Base-by-base conservation (phyloP, 1,140 invertebrate genomes). In the Wasmannia auropunctata region DNA sequence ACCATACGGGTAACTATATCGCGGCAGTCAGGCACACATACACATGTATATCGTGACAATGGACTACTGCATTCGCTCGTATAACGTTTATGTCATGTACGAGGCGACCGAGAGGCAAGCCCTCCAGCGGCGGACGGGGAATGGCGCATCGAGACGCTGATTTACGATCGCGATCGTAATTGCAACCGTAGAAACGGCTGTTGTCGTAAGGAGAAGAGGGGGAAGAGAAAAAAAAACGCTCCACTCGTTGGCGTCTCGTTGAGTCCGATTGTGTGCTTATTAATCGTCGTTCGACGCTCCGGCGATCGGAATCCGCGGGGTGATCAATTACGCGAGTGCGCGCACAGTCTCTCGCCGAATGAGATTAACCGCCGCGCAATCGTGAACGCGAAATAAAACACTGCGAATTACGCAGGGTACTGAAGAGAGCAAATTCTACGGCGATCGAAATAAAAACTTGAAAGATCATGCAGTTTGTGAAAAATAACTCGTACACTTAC, bases 1-100 rank as follows among this genome's bases (percentile, higher is more conserved):
- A 88, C 84, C 77, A 88, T 85, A 84, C 60, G 76, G 88, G 43
- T 83, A 89, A 89, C 87, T 89, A 89, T 88, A 88, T 89, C 87
- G 87, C 70, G 75, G n/a, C n/a, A 11, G 58, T 51, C 54, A 75
- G 77, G 72, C 34, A 63, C 80, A 87, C 83, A 88, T 87, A 83
- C 49, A 43, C n/a, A n/a, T n/a, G n/a, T n/a, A n/a, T n/a, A n/a
- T n/a, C n/a, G 34, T 37, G 74, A 65, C 75, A 63, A 51, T 31
- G 34, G 75, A 79, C 25, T 40, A 54, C 46, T 40, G 79, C 62
- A 40, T 49, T 49, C 62, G 84, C 62, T 88, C 87, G 83, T 76
- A 72, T 88, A 75, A 86, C 75, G 76, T 85, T 87, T 63, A 77
- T 67, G 63, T 85, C 79, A n/a, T n/a, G 70, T 58, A 88, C 86